A percentile compares a stretch with the other conserved stretches of the same genome.
These are phyloP conservation scores for Philaethria dido DNA, from an alignment of 2,888 invertebrate species.

Conservation along the genomic window DNA sequence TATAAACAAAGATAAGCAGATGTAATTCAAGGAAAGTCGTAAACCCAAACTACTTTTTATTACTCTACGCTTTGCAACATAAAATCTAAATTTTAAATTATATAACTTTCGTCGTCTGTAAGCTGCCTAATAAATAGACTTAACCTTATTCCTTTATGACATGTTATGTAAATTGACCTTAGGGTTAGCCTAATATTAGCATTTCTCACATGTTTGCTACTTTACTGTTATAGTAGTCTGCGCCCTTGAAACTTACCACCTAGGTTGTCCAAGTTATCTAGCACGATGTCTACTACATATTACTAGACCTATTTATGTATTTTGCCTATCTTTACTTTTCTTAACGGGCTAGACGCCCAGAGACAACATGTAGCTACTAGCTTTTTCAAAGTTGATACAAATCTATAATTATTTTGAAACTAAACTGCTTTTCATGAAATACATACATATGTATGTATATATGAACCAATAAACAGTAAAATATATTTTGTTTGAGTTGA, in stretches of 20 bases:
- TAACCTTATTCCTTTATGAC: slow-evolving; percentile 20
- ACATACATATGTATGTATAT: too few relatives aligned
- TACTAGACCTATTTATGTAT: neutral
- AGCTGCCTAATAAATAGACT: slow-evolving; percentile 26
- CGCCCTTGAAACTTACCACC: slow-evolving; percentile 17
- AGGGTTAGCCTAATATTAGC: slow-evolving; percentile 30
- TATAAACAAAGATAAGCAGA: slow-evolving; percentile 26
- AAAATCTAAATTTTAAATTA: slow-evolving; percentile 26
- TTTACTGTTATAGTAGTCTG: slow-evolving; percentile 20
- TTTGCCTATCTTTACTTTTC: neutral
- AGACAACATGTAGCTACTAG: too few relatives aligned
- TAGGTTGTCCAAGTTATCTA: neutral
- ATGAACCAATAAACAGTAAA: too few relatives aligned
- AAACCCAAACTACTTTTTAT: slow-evolving; percentile 21
- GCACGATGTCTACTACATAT: neutral
- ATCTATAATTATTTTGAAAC: too few relatives aligned
- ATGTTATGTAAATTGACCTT: slow-evolving; percentile 31
- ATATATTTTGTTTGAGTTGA: too few relatives aligned
- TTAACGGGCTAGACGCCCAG: neutral
- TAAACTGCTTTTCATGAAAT: too few relatives aligned
- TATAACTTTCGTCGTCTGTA: slow-evolving; percentile 17
- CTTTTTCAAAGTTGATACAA: too few relatives aligned
- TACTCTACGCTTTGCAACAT: slow-evolving; percentile 21
- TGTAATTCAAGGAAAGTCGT: slow-evolving; percentile 22
- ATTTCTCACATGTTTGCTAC: slow-evolving; percentile 26